A percentile compares a stretch with the other conserved stretches of the same genome.
Conservation (phyloP, 2,888 invertebrate species). For the Chrysolina americana region DNA sequence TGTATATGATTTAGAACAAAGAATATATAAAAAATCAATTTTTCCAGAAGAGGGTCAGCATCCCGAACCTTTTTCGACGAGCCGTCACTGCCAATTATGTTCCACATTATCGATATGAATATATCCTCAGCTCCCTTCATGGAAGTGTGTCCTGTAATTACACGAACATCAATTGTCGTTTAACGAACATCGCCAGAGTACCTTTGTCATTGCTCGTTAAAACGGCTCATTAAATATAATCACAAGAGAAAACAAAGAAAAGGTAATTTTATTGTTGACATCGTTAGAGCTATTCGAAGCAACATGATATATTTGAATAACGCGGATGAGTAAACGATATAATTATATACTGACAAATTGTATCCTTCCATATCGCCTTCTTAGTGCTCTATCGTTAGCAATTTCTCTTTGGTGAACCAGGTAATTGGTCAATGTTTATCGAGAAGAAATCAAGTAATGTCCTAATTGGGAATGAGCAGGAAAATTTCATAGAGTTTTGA, state of each 20-base stretch:
- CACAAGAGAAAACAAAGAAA: slow-evolving; percentile 11
- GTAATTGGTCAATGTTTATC: neutral
- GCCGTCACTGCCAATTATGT: too few species aligned
- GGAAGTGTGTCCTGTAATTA: slow-evolving; percentile 2
- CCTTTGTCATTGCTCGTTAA: slow-evolving; percentile 1
- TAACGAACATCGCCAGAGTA: slow-evolving; percentile 1
- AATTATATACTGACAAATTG: slow-evolving; percentile 20
- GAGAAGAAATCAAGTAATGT: neutral
- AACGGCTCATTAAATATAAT: slow-evolving; percentile 18
- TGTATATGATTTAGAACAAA: too few species aligned
- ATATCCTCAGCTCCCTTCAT: too few species aligned
- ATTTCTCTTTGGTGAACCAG: slow-evolving; percentile 5
- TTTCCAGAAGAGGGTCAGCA: too few species aligned
- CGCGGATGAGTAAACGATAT: slow-evolving; percentile 10
- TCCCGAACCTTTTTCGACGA: too few species aligned
- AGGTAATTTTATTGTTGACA: slow-evolving; percentile 18
- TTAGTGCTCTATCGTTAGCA: neutral
- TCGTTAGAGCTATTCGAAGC: slow-evolving; percentile 16
- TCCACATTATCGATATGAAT: too few species aligned
- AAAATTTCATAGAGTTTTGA: neutral
- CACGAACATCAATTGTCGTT: slow-evolving; percentile 1
- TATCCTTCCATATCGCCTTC: neutral
- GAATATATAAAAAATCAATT: too few species aligned
- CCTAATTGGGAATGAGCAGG: neutral
- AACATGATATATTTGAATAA: slow-evolving; percentile 6